These are phyloP conservation scores for Parazoanthus atlanticus DNA, from an alignment of 92 coral and sea anemone genomes.

Conservation along the genomic window DNA sequence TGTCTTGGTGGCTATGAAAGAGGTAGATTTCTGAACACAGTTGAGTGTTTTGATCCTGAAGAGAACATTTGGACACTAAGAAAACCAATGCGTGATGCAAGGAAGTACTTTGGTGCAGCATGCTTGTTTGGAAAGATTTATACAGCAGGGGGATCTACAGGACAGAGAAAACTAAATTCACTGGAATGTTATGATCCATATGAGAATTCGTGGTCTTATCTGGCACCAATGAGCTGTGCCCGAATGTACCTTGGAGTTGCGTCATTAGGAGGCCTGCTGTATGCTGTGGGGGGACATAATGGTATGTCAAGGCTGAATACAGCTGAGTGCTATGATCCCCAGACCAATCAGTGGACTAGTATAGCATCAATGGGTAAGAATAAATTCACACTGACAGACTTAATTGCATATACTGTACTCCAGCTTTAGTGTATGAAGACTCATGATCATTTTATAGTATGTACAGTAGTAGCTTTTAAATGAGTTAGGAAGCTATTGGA, in stretches of 20 bases:
- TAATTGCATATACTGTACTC: no score
- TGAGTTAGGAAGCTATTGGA: no score
- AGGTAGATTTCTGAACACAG: constrained; percentile 72
- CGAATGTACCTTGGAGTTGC: constrained; percentile 93
- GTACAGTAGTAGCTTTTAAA: no score
- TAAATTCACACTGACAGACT: no score
- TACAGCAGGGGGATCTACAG: constrained; percentile 92
- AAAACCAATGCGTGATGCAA: constrained; percentile 76
- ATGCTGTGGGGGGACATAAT: constrained; percentile 97
- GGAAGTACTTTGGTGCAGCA: constrained; percentile 94
- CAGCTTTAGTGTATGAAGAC: no score
- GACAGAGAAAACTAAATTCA: constrained; percentile 72
- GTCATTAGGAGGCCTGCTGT: constrained; percentile 81
- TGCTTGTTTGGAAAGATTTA: constrained; percentile 85
- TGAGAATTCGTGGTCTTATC: constrained; percentile 68
- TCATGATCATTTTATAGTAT: no score
- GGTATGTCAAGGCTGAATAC: constrained; percentile 78
- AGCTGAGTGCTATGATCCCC: constrained; percentile 95
- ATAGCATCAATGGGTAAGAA: constrained; percentile 86
- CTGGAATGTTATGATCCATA: constrained; percentile 90
- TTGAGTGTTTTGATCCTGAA: constrained; percentile 80
- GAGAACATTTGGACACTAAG: constrained; percentile 69
- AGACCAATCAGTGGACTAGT: constrained; percentile 83
- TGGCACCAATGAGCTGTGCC: constrained; percentile 74
- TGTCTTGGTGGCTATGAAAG: constrained; percentile 91